Base-by-base conservation (phyloP, 2,797 vertebrate genomes). In the Triplophysa yarkandensis region DNA sequence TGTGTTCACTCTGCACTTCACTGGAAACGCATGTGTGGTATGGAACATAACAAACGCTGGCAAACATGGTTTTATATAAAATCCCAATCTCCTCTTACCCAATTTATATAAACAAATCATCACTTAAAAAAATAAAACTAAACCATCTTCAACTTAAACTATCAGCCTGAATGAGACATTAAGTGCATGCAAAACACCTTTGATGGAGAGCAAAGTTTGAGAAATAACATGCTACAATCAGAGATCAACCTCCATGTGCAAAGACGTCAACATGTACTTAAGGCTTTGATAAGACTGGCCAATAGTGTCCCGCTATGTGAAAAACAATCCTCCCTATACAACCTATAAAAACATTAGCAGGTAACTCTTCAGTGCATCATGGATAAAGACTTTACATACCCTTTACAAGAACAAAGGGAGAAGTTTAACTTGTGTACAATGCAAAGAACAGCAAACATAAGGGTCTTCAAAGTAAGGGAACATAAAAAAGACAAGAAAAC, bases 1-100 rank as follows among this genome's bases (percentile, higher is more conserved):
- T 46, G 14, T n/a, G 44, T 66, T 52, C 19, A 52, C 21, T 62
- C 36, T 60, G 36, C 23, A 28, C 52, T 27, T 61, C 64, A 69
- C 58, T 17, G 67, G 50, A 50, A 77, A 28, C 36, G 43, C 25
- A 25, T n/a, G 17, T 23, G 60, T 39, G 39, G 21, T 41, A 62
- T 32, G n/a, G 41, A 46, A n/a, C 23, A 61, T 32, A 60, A 48
- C 55, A 55, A 71, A 61, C 27, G 77, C 46, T 28, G 58, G 30
- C 50, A 32, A 60, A 71, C 72, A 77, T 71, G 77, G 63, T 50
- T 60, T 19, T 27, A 68, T 55, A 62, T 25, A 6, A 46, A 68
- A 21, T 48, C 44, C 17, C 16, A 46, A 3, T 19, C n/a, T 8
- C 6, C 36, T 46, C 21, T 16, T 6, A 11, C 36, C 32, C 30